Conservation (phyloP, 2,797 vertebrate genomes). For the Muraenolepis orangiensis region DNA sequence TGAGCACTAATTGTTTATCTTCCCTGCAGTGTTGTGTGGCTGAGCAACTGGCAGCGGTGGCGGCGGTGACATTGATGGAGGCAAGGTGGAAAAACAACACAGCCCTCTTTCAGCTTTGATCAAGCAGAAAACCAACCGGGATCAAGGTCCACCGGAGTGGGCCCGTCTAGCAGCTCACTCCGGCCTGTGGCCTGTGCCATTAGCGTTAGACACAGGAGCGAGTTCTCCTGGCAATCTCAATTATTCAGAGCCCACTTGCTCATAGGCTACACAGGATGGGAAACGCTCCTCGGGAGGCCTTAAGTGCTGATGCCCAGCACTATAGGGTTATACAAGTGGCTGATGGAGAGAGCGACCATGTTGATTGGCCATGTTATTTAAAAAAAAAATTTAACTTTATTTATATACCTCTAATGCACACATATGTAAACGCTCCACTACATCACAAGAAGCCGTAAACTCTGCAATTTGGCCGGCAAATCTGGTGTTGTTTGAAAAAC, state of each 20-base stretch:
- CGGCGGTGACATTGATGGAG: background rate
- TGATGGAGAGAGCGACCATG: background rate
- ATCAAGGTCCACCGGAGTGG: slow-evolving; percentile 12
- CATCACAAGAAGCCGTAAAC: background rate
- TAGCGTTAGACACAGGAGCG: slow-evolving; percentile 34
- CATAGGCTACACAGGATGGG: slow-evolving; percentile 39
- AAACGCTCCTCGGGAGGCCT: slow-evolving; percentile 43
- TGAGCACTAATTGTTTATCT: slow-evolving; percentile 30
- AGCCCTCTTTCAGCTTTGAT: slow-evolving; percentile 20
- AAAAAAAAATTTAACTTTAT: too few species aligned
- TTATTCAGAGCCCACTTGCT: slow-evolving; percentile 54
- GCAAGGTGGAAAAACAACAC: background rate
- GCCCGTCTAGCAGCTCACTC: slow-evolving; percentile 20
- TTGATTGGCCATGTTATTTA: background rate
- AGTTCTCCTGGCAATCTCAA: slow-evolving; percentile 44
- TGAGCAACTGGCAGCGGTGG: slow-evolving; percentile 9
- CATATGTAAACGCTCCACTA: too few species aligned
- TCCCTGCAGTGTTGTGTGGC: slow-evolving; percentile 7
- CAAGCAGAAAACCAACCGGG: slow-evolving; percentile 18
- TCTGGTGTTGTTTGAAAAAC: slow-evolving; percentile 5
- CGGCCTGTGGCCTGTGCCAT: slow-evolving; percentile 26
- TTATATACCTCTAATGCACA: too few species aligned
- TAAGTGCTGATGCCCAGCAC: slow-evolving; percentile 29
- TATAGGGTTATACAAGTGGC: background rate
- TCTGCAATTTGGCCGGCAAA: background rate